Evolutionary conservation across 2,113 vertebrate genomes (phyloP).

Genomic region (Clarias macrocephalus): DNA sequence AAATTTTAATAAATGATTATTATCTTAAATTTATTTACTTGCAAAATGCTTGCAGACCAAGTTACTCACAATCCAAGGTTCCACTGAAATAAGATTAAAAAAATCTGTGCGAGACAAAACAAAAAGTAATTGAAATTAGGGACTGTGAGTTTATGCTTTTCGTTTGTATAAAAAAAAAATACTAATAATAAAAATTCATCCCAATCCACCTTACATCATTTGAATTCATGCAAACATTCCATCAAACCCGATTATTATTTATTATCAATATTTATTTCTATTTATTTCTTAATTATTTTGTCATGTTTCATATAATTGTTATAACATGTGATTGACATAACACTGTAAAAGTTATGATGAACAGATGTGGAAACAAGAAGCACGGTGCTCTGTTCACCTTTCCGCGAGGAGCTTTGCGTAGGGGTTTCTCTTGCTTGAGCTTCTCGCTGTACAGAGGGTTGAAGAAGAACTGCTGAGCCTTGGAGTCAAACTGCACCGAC

Average conservation of each 20-base stretch:
- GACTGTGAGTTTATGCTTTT: background rate
- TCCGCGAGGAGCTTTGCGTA: constrained; percentile 70
- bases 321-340: background rate
- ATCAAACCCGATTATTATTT: too few species aligned
- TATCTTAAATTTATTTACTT: too few species aligned
- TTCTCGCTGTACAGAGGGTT: constrained; percentile 85
- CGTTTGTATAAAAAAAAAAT: background rate
- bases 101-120: too few species aligned
- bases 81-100: too few species aligned
- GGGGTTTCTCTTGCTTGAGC: constrained; percentile 73
- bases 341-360: background rate
- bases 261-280: too few species aligned
- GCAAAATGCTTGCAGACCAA: too few species aligned
- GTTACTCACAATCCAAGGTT: too few species aligned
- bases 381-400: constrained; percentile 70
- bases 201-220: background rate
- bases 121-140: too few species aligned
- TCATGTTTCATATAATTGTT: too few species aligned
- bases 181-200: background rate
- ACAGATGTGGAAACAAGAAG: background rate
- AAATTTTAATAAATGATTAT: too few species aligned
- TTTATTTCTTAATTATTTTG: too few species aligned
- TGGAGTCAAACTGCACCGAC: constrained; percentile 84
- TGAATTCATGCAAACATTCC: background rate
- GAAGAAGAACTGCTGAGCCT: constrained; percentile 80